phyloP scores from a whole-genome alignment of 2,888 invertebrate genomes.

The Netelia fuscicornis region DNA sequence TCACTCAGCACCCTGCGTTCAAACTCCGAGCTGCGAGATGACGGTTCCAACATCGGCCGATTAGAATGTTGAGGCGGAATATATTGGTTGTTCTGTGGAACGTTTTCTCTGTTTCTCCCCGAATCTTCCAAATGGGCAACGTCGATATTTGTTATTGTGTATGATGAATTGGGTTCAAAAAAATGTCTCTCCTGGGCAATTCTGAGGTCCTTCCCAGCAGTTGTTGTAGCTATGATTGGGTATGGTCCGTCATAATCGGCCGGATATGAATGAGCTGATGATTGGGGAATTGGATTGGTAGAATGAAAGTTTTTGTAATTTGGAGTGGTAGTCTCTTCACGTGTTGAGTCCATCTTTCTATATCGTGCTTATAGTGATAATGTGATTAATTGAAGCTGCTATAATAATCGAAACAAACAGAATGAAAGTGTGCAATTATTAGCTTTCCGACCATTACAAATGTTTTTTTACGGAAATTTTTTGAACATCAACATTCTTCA shows the following conservation, averaged over 20 bases:
- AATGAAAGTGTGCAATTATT: not conserved
- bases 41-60: too few species aligned
- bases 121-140: not conserved
- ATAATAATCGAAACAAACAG: conserved; percentile 15
- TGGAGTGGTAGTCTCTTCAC: conserved; percentile 9
- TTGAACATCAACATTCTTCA: conserved; percentile 7
- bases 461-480: not conserved
- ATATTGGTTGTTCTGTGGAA: too few species aligned
- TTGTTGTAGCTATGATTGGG: not conserved
- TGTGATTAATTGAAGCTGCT: not conserved
- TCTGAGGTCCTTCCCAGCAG: conserved; percentile 2
- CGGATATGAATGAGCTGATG: not conserved
- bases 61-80: too few species aligned
- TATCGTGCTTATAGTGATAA: not conserved
- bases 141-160: not conserved
- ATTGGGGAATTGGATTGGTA: not conserved
- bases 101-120: not conserved
- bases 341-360: conserved; percentile 9
- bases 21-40: too few species aligned
- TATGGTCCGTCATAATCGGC: not conserved
- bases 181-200: not conserved
- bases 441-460: not conserved
- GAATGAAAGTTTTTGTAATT: not conserved
- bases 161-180: not conserved
- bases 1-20: too few species aligned